Evolutionary conservation across 1,140 invertebrate species (phyloP).

Genomic region (Temnothorax curvispinosus): DNA sequence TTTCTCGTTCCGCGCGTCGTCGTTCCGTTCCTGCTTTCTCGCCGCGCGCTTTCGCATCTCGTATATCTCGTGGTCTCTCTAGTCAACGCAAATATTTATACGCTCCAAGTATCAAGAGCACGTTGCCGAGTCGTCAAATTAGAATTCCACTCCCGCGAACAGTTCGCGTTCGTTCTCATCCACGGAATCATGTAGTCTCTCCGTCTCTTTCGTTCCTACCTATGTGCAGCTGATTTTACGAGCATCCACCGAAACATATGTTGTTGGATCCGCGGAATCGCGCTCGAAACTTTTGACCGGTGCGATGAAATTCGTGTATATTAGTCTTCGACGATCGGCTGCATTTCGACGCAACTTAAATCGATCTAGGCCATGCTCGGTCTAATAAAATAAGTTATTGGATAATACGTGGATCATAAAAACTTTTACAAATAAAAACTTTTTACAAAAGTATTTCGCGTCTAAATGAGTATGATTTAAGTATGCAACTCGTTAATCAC

Average conservation of each 20-base stretch:
- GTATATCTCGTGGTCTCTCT: conserved; percentile 10
- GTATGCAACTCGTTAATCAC: background rate
- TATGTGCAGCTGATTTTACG: conserved; percentile 34
- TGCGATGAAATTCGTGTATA: conserved; percentile 18
- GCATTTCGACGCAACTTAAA: background rate
- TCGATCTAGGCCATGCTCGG: background rate
- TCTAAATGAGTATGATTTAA: background rate
- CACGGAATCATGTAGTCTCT: background rate
- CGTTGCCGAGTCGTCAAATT: conserved; percentile 37
- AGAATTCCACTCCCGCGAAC: background rate
- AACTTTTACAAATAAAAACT: background rate
- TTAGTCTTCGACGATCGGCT: conserved; percentile 4
- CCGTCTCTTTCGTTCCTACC: background rate
- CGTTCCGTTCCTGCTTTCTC: background rate
- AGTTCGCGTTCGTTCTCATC: background rate
- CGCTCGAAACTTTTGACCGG: background rate
- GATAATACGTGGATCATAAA: background rate
- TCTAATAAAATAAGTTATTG: background rate
- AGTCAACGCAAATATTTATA: conserved; percentile 64
- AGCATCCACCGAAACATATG: background rate
- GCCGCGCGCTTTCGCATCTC: conserved; percentile 23
- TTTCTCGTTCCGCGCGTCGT: conserved; percentile 20
- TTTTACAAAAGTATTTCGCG: background rate
- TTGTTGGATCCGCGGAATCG: background rate
- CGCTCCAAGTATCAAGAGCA: background rate